Conservation (phyloP, 2,797 vertebrate genomes). For the Mionectes olivaceus region DNA sequence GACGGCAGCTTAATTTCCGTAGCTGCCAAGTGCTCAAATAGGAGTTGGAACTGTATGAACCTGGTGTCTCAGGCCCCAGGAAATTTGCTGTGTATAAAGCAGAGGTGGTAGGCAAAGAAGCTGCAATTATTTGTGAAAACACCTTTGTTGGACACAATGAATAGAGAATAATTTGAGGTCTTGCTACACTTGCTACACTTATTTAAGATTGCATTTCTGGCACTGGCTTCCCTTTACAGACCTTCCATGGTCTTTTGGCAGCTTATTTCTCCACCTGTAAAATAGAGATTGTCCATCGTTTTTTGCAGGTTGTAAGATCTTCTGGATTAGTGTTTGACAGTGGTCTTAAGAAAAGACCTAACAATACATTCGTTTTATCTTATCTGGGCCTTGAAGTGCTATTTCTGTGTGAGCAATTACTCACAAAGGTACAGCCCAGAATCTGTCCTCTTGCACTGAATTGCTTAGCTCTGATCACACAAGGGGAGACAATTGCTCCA, state of each 20-base stretch:
- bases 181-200: background rate
- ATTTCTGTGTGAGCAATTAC: background rate
- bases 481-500: background rate
- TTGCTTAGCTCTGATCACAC: background rate
- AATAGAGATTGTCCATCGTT: accelerated
- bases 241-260: background rate
- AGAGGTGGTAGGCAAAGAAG: background rate
- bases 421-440: background rate
- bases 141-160: background rate
- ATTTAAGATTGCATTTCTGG: background rate
- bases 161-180: background rate
- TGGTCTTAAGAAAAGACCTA: background rate
- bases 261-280: background rate
- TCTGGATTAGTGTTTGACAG: background rate
- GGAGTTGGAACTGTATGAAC: background rate
- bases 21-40: background rate
- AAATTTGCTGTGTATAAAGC: background rate
- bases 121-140: background rate
- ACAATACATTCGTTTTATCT: background rate
- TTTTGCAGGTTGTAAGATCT: background rate
- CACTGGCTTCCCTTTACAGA: background rate
- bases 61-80: background rate
- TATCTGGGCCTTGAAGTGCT: background rate
- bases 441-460: background rate
- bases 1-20: background rate